Conservation (phyloP, 2,888 invertebrate genomes). For the Drosophila putrida region DNA sequence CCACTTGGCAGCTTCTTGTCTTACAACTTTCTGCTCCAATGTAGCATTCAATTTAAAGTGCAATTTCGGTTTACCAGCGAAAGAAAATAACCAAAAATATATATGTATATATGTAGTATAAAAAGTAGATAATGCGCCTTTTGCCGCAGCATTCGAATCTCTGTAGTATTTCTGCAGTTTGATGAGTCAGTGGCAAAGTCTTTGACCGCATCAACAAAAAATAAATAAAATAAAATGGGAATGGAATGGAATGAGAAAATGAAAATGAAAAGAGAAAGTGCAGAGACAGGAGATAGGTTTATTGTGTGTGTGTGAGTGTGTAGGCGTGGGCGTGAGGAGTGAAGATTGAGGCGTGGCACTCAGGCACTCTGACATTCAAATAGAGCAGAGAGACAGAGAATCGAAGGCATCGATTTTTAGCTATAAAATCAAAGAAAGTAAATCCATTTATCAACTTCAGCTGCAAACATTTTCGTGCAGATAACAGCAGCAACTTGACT, state of each 20-base stretch:
- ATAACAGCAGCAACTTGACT: conserved; percentile 70
- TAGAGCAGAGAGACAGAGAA: conserved; percentile 8
- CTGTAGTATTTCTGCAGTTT: conserved; percentile 24
- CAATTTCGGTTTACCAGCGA: conserved; percentile 66
- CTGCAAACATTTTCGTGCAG: conserved; percentile 72
- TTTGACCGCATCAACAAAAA: conserved; percentile 66
- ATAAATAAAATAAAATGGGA: conserved; percentile 6
- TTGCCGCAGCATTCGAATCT: conserved; percentile 26
- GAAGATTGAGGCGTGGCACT: conserved; percentile 6
- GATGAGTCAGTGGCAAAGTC: conserved; percentile 73
- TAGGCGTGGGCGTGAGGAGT: neutral
- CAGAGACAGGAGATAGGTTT: neutral
- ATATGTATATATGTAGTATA: too few species aligned
- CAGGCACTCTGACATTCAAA: conserved; percentile 51
- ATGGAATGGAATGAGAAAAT: neutral
- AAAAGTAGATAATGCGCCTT: conserved; percentile 5
- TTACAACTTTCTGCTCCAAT: conserved; percentile 6
- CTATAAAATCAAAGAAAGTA: conserved; percentile 78
- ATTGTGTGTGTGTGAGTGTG: neutral
- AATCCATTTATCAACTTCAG: conserved; percentile 80
- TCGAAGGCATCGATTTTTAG: conserved; percentile 68
- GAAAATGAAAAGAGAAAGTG: neutral
- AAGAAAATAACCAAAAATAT: neutral
- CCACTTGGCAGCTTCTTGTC: conserved; percentile 10
- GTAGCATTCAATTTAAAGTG: conserved; percentile 73